These are phyloP conservation scores for Illadopsis cleaveri DNA, from an alignment of 2,113 vertebrate species.

Conservation along the genomic window DNA sequence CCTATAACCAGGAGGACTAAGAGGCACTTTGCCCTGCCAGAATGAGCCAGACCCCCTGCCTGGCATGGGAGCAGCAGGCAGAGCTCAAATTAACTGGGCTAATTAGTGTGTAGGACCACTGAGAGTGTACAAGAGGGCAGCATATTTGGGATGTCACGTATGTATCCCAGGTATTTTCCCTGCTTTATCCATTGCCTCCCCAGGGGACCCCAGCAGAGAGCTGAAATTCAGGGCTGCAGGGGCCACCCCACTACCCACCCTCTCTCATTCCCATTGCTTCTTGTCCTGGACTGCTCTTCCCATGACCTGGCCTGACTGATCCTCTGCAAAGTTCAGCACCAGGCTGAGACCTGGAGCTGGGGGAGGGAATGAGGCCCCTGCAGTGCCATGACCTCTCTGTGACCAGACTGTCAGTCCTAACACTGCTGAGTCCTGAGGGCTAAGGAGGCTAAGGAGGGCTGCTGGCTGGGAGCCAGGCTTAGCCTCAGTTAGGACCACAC, in stretches of 20 bases:
- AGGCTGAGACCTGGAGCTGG: background rate
- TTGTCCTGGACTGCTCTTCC: background rate
- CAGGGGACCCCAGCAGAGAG: background rate
- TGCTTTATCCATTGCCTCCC: rapidly evolving
- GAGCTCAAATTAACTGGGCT: background rate
- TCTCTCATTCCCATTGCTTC: background rate
- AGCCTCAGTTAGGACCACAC: background rate
- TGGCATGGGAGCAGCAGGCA: background rate
- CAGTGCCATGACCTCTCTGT: no score
- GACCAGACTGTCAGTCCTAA: background rate
- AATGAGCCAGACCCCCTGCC: background rate
- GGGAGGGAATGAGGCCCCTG: rapidly evolving
- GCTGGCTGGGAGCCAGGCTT: background rate
- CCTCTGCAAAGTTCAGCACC: background rate
- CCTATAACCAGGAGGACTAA: background rate
- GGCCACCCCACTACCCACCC: no score
- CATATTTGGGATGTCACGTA: background rate
- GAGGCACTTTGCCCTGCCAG: background rate
- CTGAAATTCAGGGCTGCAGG: background rate
- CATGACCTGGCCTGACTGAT: background rate
- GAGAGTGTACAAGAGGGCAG: background rate
- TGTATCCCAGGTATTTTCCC: background rate
- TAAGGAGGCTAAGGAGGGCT: background rate
- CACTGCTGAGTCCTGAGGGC: background rate
- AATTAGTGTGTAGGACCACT: background rate